Conservation (phyloP, 2,888 invertebrate genomes). For the Drosophila siamana region DNA sequence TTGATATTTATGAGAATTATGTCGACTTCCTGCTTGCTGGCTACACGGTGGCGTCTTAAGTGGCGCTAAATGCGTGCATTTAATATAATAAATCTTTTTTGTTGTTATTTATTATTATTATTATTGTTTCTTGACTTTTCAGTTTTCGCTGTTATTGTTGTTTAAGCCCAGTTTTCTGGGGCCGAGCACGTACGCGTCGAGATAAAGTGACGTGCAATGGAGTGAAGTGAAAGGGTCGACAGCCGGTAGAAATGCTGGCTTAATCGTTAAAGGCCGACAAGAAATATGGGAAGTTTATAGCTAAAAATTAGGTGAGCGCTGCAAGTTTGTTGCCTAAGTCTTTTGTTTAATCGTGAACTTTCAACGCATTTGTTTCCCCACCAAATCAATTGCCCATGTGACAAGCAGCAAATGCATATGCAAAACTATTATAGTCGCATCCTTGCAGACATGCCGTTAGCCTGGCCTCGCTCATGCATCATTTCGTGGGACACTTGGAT, state of each 20-base stretch:
- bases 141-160: constrained; percentile 25
- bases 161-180: constrained; percentile 63
- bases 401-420: constrained; percentile 8
- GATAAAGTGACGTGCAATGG: constrained; percentile 64
- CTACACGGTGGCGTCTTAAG: constrained; percentile 64
- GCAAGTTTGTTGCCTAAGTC: constrained; percentile 58
- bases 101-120: constrained; percentile 29
- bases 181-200: constrained; percentile 62
- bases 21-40: constrained; percentile 72
- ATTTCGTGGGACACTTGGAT: constrained; percentile 42
- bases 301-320: constrained; percentile 15
- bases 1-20: constrained; percentile 78
- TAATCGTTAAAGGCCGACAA: constrained; percentile 34
- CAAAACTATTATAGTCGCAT: constrained; percentile 19
- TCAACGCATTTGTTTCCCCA: constrained; percentile 3
- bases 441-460: constrained; percentile 56
- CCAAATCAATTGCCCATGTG: constrained; percentile 20
- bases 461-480: constrained; percentile 58
- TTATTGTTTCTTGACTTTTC: constrained; percentile 28
- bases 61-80: constrained; percentile 80
- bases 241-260: constrained; percentile 53
- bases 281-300: constrained; percentile 29
- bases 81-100: constrained; percentile 75
- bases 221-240: constrained; percentile 75
- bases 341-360: constrained; percentile 47